Evolutionary conservation across 2,888 invertebrate species (phyloP), one percentile per base, ranked within the genome.

Genomic region (Brachyopa scutellaris): DNA sequence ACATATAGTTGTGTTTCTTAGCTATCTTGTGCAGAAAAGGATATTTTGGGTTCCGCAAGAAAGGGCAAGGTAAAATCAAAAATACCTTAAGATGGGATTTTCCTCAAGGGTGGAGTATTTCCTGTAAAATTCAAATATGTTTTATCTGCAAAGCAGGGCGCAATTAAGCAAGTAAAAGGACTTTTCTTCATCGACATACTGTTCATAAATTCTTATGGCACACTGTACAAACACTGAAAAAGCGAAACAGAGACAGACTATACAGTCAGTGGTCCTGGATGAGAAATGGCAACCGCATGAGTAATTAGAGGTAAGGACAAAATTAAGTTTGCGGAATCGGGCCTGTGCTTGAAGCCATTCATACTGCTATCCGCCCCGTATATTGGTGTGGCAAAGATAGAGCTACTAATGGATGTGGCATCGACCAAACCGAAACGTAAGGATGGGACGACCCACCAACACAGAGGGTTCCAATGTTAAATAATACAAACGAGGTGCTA

Each of bases 401-500:
- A 80, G 80, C 80, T 80, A 76, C 76, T 80, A 80, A 80, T 80
- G 80, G 80, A 80, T 80, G 80, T 76, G 80, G 80, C 57, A 80
- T 80, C 47, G 76, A 53, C 76, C 59, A 64, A 70, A 80, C 76
- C 76, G 15, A 29, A 64, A 53, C 45, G 40, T 55, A 62, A 64
- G 62, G 76, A 45, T 45, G 49, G 13, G 29, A 42, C 66, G 15
- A 40, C 38, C 17, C 26, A 55, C 49, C 49, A 31, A 51, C 69
- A 51, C 69, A 45, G 42, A 59, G 69, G 57, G 76, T 76, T 69
- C 51, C 76, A 76, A 80, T 76, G 80, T 80, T 76, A 74, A 74
- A 80, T 80, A 80, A 80, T 69, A 80, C 76, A 80, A 80, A 80
- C 80, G 80, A 80, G 76, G 80, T 80, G 80, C 80, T 80, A 80